Conservation (phyloP, 2,113 vertebrate genomes). For the Pelodiscus sinensis region DNA sequence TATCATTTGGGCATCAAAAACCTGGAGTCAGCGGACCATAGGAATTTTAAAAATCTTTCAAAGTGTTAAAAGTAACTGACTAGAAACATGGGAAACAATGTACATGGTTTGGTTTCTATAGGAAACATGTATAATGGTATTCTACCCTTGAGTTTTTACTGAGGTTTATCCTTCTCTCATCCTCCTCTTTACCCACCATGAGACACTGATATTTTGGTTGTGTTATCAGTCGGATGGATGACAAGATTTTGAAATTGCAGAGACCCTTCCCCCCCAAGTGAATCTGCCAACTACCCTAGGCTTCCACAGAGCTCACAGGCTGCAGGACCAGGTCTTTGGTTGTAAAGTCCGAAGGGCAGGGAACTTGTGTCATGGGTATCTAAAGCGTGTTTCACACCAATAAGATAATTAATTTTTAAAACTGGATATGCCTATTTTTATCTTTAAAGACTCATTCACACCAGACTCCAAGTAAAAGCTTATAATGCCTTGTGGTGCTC, state of each 20-base stretch:
- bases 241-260: not conserved
- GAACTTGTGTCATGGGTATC: not conserved
- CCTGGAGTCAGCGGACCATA: not conserved
- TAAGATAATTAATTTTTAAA: not conserved
- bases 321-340: fast-evolving
- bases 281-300: not conserved
- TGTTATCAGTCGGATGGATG: not conserved
- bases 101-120: not conserved
- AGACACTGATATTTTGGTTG: not conserved
- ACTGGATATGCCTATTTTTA: not conserved
- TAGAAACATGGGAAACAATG: not conserved
- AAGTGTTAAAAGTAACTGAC: not conserved
- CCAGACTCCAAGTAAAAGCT: not conserved
- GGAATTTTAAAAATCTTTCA: not conserved
- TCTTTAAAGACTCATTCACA: not conserved
- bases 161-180: not conserved
- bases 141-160: not conserved
- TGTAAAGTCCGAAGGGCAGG: not conserved
- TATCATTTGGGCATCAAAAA: not conserved
- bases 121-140: fast-evolving
- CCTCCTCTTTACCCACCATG: not conserved
- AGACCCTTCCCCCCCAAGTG: not conserved
- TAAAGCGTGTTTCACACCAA: not conserved
- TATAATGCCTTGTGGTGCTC: not conserved
- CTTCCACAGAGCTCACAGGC: not conserved